Percentiles rank a stretch among this genome's conserved stretches.
Conservation (phyloP, 2,113 vertebrate species). For the Gymnocephalus cernua region DNA sequence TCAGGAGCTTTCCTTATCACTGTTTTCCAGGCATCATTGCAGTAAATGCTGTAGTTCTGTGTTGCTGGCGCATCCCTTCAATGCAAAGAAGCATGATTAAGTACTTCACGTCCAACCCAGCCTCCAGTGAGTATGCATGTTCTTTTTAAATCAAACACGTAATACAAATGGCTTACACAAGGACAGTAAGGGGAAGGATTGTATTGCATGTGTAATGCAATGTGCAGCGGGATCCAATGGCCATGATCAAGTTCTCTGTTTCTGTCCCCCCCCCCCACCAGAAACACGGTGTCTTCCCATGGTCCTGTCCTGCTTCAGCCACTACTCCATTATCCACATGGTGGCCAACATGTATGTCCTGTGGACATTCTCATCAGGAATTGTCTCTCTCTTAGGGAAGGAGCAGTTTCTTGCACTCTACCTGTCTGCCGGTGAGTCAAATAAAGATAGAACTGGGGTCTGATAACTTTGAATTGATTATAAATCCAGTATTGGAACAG, state of each 20-base stretch:
- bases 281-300: slow-evolving; percentile 93
- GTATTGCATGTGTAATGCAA: not conserved
- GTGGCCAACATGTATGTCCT: slow-evolving; percentile 96
- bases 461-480: not conserved
- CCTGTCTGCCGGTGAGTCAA: slow-evolving; percentile 91
- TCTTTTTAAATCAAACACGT: not conserved
- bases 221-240: not conserved
- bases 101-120: slow-evolving; percentile 96
- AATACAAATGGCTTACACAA: not conserved
- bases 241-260: not conserved
- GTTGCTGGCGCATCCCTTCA: slow-evolving; percentile 93
- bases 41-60: slow-evolving; percentile 91
- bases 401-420: slow-evolving; percentile 97
- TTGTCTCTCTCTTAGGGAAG: slow-evolving; percentile 91
- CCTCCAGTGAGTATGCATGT: slow-evolving; percentile 90
- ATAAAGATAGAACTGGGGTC: not conserved
- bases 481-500: not conserved
- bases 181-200: not conserved
- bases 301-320: slow-evolving; percentile 95
- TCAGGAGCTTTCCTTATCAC: not conserved
- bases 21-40: slow-evolving; percentile 91
- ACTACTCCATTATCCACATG: slow-evolving; percentile 96
- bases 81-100: slow-evolving; percentile 91
- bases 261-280: slow-evolving; percentile 62
- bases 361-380: slow-evolving; percentile 96